A percentile compares a stretch with the other conserved stretches of the same genome.
Evolutionary conservation across 2,888 invertebrate species (phyloP).

Genomic region (Drosophila phalerata): DNA sequence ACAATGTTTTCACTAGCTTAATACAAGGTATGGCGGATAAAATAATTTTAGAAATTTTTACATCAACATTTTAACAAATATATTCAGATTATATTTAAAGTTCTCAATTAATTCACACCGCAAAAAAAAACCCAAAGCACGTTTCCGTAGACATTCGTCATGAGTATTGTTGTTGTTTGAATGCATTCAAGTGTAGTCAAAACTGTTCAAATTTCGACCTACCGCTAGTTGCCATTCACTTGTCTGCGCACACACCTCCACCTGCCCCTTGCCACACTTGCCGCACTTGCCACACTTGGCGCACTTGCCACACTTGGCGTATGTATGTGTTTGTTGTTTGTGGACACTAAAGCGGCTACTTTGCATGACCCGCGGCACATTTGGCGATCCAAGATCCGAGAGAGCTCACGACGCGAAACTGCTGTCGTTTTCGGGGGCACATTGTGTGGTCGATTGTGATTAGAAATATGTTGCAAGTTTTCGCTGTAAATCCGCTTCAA

Average conservation of each 20-base stretch:
- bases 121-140: neutral
- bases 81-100: neutral
- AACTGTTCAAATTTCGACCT: conserved; percentile 13
- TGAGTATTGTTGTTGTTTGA: conserved; percentile 24
- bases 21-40: neutral
- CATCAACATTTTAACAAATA: neutral
- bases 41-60: neutral
- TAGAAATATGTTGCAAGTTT: conserved; percentile 44
- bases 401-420: conserved; percentile 48
- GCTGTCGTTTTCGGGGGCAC: conserved; percentile 6
- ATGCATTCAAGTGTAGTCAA: conserved; percentile 37
- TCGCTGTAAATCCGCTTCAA: conserved; percentile 22
- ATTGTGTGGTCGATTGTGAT: conserved; percentile 47
- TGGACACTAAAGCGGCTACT: conserved; percentile 64
- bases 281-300: neutral
- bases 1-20: neutral
- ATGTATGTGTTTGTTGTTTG: conserved; percentile 24
- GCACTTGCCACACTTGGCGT: neutral
- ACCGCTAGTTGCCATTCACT: conserved; percentile 41
- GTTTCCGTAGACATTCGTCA: neutral
- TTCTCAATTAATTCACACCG: neutral
- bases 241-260: conserved; percentile 19
- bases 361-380: conserved; percentile 58
- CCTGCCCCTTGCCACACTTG: neutral
- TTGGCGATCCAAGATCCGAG: conserved; percentile 6